phyloP scores from a whole-genome alignment of 2,797 vertebrate genomes.

The Paguma larvata region DNA sequence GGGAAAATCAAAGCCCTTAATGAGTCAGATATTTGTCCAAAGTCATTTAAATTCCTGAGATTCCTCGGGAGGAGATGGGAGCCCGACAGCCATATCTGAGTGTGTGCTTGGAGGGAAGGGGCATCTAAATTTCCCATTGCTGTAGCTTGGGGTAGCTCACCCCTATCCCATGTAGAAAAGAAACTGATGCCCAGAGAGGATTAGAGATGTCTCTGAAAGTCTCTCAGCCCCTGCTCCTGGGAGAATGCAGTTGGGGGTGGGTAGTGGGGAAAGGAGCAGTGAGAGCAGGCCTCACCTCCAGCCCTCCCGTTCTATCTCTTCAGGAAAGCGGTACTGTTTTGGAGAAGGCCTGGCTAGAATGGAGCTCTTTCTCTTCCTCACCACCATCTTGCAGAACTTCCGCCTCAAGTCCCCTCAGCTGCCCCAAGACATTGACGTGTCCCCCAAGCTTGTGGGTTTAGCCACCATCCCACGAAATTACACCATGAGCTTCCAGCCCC shows the following conservation, averaged over 20 bases:
- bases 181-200: not conserved
- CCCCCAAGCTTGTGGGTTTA: constrained; percentile 60
- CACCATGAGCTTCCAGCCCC: constrained; percentile 68
- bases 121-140: not conserved
- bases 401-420: constrained; percentile 74
- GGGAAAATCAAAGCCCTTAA: not conserved
- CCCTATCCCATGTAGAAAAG: not conserved
- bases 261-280: not conserved
- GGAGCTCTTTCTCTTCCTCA: constrained; percentile 90
- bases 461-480: constrained; percentile 60
- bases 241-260: rapidly evolving
- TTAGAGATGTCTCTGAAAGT: too few relatives aligned
- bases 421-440: constrained; percentile 44
- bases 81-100: not conserved
- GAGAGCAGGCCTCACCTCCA: not conserved
- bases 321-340: constrained; percentile 88
- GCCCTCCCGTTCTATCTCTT: not conserved
- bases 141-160: not conserved
- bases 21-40: not conserved
- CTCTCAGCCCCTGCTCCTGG: not conserved
- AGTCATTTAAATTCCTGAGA: not conserved
- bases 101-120: too few relatives aligned
- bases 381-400: constrained; percentile 87
- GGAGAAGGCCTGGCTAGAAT: constrained; percentile 88
- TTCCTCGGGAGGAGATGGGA: not conserved